Conservation (phyloP, 1,140 invertebrate species). For the Halictus rubicundus region DNA sequence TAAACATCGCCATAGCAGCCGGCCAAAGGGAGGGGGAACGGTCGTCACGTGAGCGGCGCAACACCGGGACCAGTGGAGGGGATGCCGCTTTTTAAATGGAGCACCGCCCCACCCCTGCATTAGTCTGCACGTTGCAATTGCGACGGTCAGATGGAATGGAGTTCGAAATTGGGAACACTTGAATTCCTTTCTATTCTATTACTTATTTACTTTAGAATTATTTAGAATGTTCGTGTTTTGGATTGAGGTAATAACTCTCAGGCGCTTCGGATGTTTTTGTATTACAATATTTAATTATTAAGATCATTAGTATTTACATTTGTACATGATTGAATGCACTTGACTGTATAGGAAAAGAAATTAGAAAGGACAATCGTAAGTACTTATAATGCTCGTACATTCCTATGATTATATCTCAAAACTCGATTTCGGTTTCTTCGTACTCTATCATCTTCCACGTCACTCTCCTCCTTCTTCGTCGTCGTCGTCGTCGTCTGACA, state of each 20-base stretch:
- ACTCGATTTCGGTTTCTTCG: not conserved
- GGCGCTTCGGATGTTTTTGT: constrained; percentile 42
- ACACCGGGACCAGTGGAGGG: not conserved
- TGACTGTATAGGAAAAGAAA: constrained; percentile 57
- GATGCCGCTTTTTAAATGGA: constrained; percentile 23
- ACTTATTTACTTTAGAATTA: too few species aligned
- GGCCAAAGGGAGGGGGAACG: constrained; percentile 32
- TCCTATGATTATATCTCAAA: not conserved
- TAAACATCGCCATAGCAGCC: constrained; percentile 74
- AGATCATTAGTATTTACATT: constrained; percentile 77
- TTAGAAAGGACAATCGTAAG: constrained; percentile 55
- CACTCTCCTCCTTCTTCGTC: too few species aligned
- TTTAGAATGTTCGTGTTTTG: not conserved
- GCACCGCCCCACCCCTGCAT: not conserved
- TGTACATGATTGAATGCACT: constrained; percentile 70
- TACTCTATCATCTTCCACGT: not conserved
- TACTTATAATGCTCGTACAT: constrained; percentile 47
- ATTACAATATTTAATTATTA: constrained; percentile 71
- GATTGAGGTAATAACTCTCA: not conserved
- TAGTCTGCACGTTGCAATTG: not conserved
- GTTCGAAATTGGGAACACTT: too few species aligned
- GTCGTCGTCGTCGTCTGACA: too few species aligned
- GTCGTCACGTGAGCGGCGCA: constrained; percentile 18
- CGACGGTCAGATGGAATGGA: too few species aligned
- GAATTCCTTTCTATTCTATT: too few species aligned